Base-by-base conservation (phyloP, 2,888 invertebrate species). In the Spodoptera littoralis region DNA sequence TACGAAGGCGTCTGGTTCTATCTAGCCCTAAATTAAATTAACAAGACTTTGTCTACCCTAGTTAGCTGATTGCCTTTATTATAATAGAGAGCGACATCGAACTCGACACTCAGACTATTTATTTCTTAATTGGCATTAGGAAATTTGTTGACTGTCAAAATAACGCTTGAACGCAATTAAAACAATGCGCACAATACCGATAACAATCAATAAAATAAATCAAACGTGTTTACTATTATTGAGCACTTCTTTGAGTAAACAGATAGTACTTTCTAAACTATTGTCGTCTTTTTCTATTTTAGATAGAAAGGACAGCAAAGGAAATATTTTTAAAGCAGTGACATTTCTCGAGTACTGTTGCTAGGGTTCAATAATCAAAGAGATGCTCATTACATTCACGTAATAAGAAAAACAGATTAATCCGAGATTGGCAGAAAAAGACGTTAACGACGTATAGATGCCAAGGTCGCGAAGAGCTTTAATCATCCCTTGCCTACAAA, bases 191-290 rank as follows among this genome's bases (percentile, higher is more conserved):
- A 36, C 11, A 9, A 18, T 30, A 46, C 9, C 11, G 45, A 22
- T 11, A 48, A 55, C 50, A 48, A 18, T 50, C 36, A 56, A 70
- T 60, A 24, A 18, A 58, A 56, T 59, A 52, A 49, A 59, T 67
- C 22, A 59, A 67, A 60, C 18, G 12, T 48, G 22, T 59, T 46
- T 55, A 46, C 56, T 27, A 12, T 12, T 27, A 12, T 12, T 2
- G 2, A 12, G 45, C 18, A 27, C 49, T 49, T 53, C 6, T 18
- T 36, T 41, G 11, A 12, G 51, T 36, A 58, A 67, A 58, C 45
- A 47, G 11, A 41, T 30, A n/a, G 9, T 0, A 46, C 24, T 52
- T 65, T 51, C 65, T 18, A 42, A 51, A 52, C 48, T 45, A 45
- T 3, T 49, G 52, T 6, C 8, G 36, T 18, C 18, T 1, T 18